These are phyloP conservation scores for Spheniscus humboldti DNA, from an alignment of 2,797 vertebrate species.

Conservation along the genomic window DNA sequence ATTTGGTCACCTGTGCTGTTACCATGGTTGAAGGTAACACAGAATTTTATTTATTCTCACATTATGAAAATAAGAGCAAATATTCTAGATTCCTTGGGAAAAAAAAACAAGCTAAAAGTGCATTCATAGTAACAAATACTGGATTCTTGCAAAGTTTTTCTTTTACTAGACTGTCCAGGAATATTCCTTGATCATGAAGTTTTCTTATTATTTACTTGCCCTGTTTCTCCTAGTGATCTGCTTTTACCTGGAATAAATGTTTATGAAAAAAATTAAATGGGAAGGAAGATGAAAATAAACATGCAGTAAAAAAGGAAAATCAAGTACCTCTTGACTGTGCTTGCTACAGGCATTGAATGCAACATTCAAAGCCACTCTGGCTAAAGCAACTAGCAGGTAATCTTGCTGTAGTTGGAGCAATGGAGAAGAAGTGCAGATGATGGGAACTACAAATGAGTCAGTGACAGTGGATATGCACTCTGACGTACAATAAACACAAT, in stretches of 20 bases:
- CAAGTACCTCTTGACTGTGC: not conserved
- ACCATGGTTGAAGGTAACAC: not conserved
- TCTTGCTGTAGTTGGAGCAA: not conserved
- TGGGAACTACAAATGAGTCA: not conserved
- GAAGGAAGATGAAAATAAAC: not conserved
- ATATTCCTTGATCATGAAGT: not conserved
- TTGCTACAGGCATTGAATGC: not conserved
- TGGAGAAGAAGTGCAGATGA: not conserved
- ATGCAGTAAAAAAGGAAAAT: not conserved
- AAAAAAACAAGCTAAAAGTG: not conserved
- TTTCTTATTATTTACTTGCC: not conserved
- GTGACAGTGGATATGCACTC: not conserved
- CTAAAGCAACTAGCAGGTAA: not conserved
- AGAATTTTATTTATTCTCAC: not conserved
- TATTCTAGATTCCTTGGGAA: not conserved
- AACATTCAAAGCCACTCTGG: not conserved
- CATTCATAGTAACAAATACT: not conserved
- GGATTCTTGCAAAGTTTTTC: not conserved
- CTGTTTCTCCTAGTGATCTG: not conserved
- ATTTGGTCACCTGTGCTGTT: not conserved
- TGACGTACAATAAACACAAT: not conserved
- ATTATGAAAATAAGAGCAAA: not conserved
- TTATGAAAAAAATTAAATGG: not conserved
- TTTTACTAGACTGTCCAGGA: not conserved
- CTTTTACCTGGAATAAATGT: not conserved